Evolutionary conservation across 2,113 vertebrate genomes (phyloP).

Genomic region (Sterrhoptilus dennistouni): DNA sequence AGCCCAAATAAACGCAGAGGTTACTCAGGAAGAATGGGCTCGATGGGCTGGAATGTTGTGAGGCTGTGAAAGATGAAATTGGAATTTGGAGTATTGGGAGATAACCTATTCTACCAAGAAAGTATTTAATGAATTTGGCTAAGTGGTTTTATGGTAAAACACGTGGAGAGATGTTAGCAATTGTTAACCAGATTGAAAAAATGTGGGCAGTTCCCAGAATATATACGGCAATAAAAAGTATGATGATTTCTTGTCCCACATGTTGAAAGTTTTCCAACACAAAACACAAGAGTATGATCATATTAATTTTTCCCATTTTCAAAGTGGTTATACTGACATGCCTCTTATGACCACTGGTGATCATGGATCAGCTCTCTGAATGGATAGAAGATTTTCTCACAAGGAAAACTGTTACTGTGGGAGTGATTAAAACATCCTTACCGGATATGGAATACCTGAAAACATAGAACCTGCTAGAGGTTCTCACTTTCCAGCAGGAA

Average conservation of each 20-base stretch:
- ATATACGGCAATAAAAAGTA: not conserved
- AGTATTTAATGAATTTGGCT: not conserved
- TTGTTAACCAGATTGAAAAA: not conserved
- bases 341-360: not conserved
- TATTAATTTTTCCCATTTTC: not conserved
- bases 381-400: not conserved
- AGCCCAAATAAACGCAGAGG: not conserved
- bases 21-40: not conserved
- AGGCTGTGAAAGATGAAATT: not conserved
- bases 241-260: not conserved
- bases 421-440: not conserved
- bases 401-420: not conserved
- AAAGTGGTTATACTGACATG: not conserved
- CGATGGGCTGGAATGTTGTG: accelerated
- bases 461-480: not conserved
- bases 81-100: not conserved
- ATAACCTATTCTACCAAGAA: not conserved
- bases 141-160: not conserved
- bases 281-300: not conserved
- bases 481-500: not conserved
- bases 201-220: not conserved
- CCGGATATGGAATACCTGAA: not conserved
- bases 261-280: not conserved
- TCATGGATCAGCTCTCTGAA: not conserved
- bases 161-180: not conserved